These are phyloP conservation scores for Neosilurus mollespiculum DNA, from an alignment of 2,797 vertebrate species.

Conservation along the genomic window DNA sequence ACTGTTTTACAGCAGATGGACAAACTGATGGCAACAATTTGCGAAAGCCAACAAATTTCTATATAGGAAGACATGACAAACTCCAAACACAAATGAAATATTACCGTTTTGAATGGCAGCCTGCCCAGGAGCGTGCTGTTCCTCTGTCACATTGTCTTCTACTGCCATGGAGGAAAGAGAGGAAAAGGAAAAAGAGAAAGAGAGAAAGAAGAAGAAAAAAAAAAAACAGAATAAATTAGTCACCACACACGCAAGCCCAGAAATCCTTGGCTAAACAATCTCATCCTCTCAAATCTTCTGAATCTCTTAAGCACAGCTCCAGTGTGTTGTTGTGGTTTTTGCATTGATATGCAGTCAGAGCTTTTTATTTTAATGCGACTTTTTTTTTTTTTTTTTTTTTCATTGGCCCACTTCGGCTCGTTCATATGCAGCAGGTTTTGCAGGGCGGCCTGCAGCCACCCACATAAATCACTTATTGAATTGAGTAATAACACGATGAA, in stretches of 20 bases:
- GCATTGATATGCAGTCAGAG: conserved; percentile 68
- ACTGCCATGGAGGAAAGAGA: conserved; percentile 78
- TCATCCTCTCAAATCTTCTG: conserved; percentile 34
- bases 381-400: conserved; percentile 59
- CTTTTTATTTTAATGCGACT: conserved; percentile 63
- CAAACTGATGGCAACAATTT: conserved; percentile 1
- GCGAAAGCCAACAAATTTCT: background rate
- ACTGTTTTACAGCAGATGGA: conserved; percentile 5
- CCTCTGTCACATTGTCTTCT: conserved; percentile 86
- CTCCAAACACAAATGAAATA: conserved; percentile 74
- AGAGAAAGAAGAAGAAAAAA: conserved; percentile 68
- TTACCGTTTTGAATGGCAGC: conserved; percentile 83
- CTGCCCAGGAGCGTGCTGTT: conserved; percentile 83
- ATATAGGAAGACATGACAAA: conserved; percentile 39
- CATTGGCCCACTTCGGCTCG: conserved; percentile 59
- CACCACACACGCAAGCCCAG: conserved; percentile 54
- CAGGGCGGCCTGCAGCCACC: conserved; percentile 70
- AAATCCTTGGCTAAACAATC: conserved; percentile 45
- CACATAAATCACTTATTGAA: conserved; percentile 77
- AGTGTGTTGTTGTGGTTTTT: conserved; percentile 59
- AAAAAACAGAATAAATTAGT: conserved; percentile 65
- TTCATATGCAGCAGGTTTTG: conserved; percentile 73
- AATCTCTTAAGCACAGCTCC: conserved; percentile 42
- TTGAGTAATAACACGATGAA: conserved; percentile 74
- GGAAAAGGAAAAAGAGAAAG: conserved; percentile 59